Evolutionary conservation across 2,888 invertebrate genomes (phyloP).

Genomic region (Volucella zonaria): DNA sequence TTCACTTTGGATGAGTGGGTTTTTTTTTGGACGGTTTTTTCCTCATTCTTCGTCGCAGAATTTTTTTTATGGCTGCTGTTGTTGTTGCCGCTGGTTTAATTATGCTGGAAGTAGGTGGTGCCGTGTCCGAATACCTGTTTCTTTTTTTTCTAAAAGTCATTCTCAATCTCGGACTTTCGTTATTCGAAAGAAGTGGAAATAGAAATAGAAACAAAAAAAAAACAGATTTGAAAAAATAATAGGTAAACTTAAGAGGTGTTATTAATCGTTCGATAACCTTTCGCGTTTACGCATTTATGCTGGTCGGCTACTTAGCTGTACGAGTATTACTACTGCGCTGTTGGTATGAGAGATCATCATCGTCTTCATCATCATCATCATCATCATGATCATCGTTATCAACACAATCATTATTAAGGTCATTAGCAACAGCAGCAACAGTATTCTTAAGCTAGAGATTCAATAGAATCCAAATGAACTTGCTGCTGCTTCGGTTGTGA

Average conservation of each 20-base stretch:
- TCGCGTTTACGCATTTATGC: conserved; percentile 73
- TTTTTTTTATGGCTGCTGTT: conserved; percentile 47
- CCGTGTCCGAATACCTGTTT: conserved; percentile 74
- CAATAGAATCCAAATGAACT: conserved; percentile 5
- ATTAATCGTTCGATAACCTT: conserved; percentile 74
- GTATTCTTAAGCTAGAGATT: conserved; percentile 13
- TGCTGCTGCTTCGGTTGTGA: conserved; percentile 10
- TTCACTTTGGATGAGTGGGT: conserved; percentile 67
- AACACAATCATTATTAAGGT: too few species aligned
- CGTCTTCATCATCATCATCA: conserved; percentile 53
- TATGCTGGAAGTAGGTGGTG: conserved; percentile 72
- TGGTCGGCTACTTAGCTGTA: conserved; percentile 60
- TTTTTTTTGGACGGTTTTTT: conserved; percentile 65
- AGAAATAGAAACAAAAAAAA: conserved; percentile 38
- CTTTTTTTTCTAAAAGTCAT: conserved; percentile 46
- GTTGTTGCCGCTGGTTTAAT: conserved; percentile 71
- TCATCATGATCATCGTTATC: neutral
- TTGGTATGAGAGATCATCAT: conserved; percentile 54
- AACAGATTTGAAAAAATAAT: conserved; percentile 62
- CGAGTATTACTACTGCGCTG: conserved; percentile 17
- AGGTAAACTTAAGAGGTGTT: conserved; percentile 73
- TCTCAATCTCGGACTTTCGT: conserved; percentile 69
- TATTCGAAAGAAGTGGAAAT: conserved; percentile 62
- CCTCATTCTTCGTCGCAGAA: conserved; percentile 74
- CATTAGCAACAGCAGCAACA: conserved; percentile 49